Evolutionary conservation across 2,888 invertebrate species (phyloP).

Genomic region (Microplitis manilae): DNA sequence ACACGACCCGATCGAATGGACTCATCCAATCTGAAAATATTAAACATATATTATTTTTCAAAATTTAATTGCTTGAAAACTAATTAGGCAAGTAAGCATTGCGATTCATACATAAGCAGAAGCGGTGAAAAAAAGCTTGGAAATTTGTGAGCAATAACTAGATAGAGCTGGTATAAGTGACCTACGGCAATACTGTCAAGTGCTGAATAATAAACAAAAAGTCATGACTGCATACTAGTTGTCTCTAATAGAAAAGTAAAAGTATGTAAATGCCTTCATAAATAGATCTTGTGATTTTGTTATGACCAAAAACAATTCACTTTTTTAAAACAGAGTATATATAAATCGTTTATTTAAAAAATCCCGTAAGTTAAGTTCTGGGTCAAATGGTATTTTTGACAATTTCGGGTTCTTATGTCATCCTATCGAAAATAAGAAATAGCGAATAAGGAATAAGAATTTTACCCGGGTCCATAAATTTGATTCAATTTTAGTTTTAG

Average conservation of each 20-base stretch:
- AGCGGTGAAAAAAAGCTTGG: neutral
- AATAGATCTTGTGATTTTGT: no score
- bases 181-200: neutral
- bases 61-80: slow-evolving; percentile 36
- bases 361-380: no score
- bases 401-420: no score
- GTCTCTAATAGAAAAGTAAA: neutral
- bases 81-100: slow-evolving; percentile 34
- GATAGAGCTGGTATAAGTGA: neutral
- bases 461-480: no score
- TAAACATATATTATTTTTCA: slow-evolving; percentile 54
- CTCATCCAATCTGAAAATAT: slow-evolving; percentile 94
- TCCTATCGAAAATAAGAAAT: no score
- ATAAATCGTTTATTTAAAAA: no score
- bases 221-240: neutral
- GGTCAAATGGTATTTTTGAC: no score
- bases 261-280: no score
- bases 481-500: no score
- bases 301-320: no score
- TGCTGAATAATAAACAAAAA: neutral
- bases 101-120: neutral
- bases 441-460: no score
- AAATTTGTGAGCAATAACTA: neutral
- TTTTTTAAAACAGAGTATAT: no score
- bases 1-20: slow-evolving; percentile 94